phyloP scores from a whole-genome alignment of 53 echinoderm and acorn worm genomes.

The Actinopyga echinites region DNA sequence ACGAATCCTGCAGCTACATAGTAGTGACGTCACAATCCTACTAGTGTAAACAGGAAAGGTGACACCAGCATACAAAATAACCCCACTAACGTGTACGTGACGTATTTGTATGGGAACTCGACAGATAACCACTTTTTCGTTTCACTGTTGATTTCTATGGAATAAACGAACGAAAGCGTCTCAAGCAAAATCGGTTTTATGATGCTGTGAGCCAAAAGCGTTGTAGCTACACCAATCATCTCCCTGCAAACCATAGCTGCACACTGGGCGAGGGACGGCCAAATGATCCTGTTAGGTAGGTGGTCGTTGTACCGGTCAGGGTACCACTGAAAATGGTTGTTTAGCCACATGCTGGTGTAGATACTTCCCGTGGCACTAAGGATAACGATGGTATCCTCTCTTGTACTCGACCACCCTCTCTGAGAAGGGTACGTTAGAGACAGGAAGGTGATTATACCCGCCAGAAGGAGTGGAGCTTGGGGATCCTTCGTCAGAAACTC shows the following conservation, averaged over 20 bases:
- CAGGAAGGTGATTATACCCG: constrained; percentile 35
- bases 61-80: constrained; percentile 11
- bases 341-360: constrained; percentile 63
- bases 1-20: too few relatives aligned
- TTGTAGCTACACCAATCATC: constrained; percentile 41
- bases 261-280: constrained; percentile 54
- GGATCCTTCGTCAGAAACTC: constrained; percentile 69
- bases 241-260: constrained; percentile 68
- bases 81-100: constrained; percentile 57
- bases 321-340: constrained; percentile 47
- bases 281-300: constrained; percentile 50
- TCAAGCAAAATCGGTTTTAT: constrained; percentile 61
- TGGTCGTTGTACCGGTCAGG: constrained; percentile 57
- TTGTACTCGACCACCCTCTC: constrained; percentile 73
- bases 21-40: constrained; percentile 46
- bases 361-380: constrained; percentile 62
- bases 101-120: constrained; percentile 71
- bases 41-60: constrained; percentile 48
- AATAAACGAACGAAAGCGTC: constrained; percentile 41
- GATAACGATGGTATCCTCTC: constrained; percentile 82
- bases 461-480: constrained; percentile 70
- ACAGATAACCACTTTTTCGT: constrained; percentile 59
- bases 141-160: constrained; percentile 56
- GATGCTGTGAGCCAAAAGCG: constrained; percentile 49
- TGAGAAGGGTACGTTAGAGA: constrained; percentile 69